Base-by-base conservation (phyloP, 1,140 invertebrate species). In the Drosophila jambulina region DNA sequence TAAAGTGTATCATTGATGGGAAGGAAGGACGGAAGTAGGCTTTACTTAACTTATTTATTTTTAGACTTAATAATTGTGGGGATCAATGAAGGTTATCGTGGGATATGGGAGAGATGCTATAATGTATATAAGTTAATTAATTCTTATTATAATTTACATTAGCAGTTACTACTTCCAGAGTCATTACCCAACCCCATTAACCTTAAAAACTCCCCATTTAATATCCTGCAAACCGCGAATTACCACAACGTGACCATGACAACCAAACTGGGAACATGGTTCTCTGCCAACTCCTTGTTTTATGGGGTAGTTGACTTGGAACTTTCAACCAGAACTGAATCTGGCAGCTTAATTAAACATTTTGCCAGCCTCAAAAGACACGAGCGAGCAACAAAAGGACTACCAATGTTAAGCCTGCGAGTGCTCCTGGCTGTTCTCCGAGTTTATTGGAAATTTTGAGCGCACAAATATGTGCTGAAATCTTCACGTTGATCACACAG, bases 261-360 rank as follows among this genome's bases (percentile, higher is more conserved):
- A 48, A 17, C 53, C 67, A 45, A 80, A 64, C 65, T 19, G 49
- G 64, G 29, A 51, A 62, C 43, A 25, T 15, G 46, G 23, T 7
- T 17, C 40, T 29, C 32, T 42, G 12, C 21, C 27, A 51, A 34
- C 15, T 42, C 59, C 40, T 10, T n/a, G n/a, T n/a, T n/a, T n/a
- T n/a, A n/a, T n/a, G n/a, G n/a, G n/a, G n/a, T n/a, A n/a, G n/a
- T n/a, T n/a, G n/a, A n/a, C n/a, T n/a, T 13, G 4, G 23, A 19
- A 29, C 40, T 48, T 13, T 19, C 27, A 46, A 38, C n/a, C 32
- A n/a, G 53, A 13, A 12, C 59, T 64, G 76, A 69, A 58, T 60
- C 46, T 80, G 84, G 63, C 70, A 60, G 72, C 71, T 71, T 87
- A 87, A 87, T 87, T 87, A 87, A 88, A 71, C 83, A 88, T 88